Percentiles rank a stretch among this genome's conserved stretches.
phyloP scores from a whole-genome alignment of 2,888 invertebrate species.

The Tuta absoluta region DNA sequence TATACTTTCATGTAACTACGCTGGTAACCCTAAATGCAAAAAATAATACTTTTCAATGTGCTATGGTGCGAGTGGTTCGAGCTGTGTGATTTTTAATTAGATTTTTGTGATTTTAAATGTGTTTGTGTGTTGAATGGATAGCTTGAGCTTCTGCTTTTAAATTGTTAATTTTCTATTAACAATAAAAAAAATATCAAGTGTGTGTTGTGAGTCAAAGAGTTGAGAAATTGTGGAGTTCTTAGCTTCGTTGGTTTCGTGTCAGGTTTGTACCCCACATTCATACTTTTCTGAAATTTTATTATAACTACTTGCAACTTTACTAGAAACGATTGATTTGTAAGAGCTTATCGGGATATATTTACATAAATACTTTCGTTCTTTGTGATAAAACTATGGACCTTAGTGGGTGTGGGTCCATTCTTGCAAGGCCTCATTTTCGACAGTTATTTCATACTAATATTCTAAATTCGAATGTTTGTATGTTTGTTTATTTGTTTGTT shows the following conservation, averaged over 20 bases:
- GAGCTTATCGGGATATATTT: neutral
- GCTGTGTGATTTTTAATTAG: neutral
- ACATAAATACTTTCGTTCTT: neutral
- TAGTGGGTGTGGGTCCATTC: neutral
- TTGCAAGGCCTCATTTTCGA: conserved; percentile 3
- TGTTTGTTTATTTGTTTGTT: too few species aligned
- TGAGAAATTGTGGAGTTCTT: neutral
- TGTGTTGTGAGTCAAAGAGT: neutral
- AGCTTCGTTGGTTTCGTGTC: neutral
- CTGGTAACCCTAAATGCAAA: too few species aligned
- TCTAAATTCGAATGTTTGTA: too few species aligned
- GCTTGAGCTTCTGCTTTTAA: neutral
- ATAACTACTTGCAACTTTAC: neutral
- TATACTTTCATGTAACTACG: too few species aligned
- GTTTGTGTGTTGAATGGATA: neutral
- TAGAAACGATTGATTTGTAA: neutral
- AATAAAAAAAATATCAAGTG: neutral
- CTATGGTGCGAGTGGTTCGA: neutral
- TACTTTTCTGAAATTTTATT: neutral
- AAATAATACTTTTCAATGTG: too few species aligned
- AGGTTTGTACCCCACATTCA: conserved; percentile 1
- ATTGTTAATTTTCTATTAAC: neutral
- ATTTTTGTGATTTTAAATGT: neutral
- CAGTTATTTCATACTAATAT: too few species aligned
- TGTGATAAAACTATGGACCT: neutral